These are phyloP conservation scores for Stomorhina lunata DNA, from an alignment of 2,888 invertebrate species.

Conservation along the genomic window DNA sequence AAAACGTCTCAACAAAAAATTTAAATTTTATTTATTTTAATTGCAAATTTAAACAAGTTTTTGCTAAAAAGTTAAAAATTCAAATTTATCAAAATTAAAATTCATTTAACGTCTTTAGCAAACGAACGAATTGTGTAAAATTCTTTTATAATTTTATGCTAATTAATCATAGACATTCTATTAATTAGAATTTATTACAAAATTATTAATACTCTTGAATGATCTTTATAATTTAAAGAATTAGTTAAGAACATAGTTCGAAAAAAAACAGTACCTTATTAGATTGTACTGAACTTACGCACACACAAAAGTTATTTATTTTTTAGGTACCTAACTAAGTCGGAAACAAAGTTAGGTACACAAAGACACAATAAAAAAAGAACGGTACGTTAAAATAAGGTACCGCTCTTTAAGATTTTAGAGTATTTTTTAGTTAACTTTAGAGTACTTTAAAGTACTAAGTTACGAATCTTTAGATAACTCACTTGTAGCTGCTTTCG, in stretches of 20 bases:
- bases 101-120: background rate
- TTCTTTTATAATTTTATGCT: background rate
- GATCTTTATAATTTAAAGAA: background rate
- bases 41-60: background rate
- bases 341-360: no score
- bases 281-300: no score
- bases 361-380: no score
- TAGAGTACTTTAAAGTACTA: no score
- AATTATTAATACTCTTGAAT: background rate
- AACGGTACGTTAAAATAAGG: no score
- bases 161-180: conserved; percentile 40
- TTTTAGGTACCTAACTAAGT: no score
- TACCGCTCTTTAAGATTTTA: no score
- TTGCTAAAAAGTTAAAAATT: background rate
- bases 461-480: no score
- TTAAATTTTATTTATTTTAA: conserved; percentile 12
- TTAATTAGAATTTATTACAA: conserved; percentile 55
- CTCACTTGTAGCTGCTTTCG: no score
- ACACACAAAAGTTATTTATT: no score
- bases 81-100: background rate
- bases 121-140: background rate
- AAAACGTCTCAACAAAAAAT: background rate
- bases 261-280: no score
- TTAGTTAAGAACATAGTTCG: conserved; percentile 19
- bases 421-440: no score